Percentiles rank a stretch among this genome's conserved stretches.
Conservation (phyloP, 2,888 invertebrate genomes). For the Pecten maximus region DNA sequence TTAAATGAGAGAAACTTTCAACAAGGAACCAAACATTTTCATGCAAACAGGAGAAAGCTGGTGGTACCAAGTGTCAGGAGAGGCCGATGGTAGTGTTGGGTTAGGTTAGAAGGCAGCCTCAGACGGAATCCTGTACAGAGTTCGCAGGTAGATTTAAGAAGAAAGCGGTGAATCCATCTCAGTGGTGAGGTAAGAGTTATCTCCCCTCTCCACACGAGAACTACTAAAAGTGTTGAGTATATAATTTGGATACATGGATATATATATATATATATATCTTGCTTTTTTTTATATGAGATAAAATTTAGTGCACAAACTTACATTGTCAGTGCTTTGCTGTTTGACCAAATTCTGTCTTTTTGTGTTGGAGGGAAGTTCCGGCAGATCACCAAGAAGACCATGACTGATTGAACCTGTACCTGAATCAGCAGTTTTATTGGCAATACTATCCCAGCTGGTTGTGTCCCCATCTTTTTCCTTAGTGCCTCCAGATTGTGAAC, state of each 20-base stretch:
- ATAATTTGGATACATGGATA: neutral
- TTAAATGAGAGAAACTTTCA: slow-evolving; percentile 19
- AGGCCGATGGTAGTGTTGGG: slow-evolving; percentile 22
- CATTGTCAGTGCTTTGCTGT: slow-evolving; percentile 69
- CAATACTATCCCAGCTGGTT: slow-evolving; percentile 57
- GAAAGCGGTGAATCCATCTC: slow-evolving; percentile 33
- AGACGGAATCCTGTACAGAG: slow-evolving; percentile 26
- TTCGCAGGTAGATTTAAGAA: slow-evolving; percentile 30
- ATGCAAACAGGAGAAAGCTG: slow-evolving; percentile 14
- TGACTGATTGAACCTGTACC: slow-evolving; percentile 55
- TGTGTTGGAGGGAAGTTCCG: neutral
- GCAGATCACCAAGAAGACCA: slow-evolving; percentile 35
- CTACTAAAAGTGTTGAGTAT: slow-evolving; percentile 18
- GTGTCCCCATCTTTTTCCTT: slow-evolving; percentile 59
- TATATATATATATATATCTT: neutral
- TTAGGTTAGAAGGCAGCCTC: slow-evolving; percentile 9
- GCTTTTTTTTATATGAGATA: neutral
- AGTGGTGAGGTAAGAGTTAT: slow-evolving; percentile 27
- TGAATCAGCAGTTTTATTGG: slow-evolving; percentile 57
- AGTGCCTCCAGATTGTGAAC: slow-evolving; percentile 66
- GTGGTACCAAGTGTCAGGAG: slow-evolving; percentile 32
- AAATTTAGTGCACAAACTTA: slow-evolving; percentile 55
- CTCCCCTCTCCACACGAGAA: slow-evolving; percentile 24
- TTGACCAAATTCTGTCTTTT: slow-evolving; percentile 57
- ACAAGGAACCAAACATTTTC: neutral